phyloP scores from a whole-genome alignment of 1,140 invertebrate genomes.

The Musca domestica region DNA sequence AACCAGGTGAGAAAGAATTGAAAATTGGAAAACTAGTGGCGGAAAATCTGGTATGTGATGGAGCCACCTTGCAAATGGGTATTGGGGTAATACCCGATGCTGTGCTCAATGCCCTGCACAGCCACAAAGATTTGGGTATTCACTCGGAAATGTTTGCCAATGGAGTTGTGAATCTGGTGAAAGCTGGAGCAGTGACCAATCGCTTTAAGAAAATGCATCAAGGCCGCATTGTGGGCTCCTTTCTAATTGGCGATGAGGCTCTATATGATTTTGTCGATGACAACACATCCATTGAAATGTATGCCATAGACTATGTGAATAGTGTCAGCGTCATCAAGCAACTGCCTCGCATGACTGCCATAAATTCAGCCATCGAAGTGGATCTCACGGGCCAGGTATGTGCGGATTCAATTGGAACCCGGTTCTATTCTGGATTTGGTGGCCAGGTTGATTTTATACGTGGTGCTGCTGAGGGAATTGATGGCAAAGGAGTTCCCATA shows the following conservation, averaged over 20 bases:
- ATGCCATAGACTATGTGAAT: slow-evolving; percentile 84
- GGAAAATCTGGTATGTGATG: slow-evolving; percentile 84
- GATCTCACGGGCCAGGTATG: slow-evolving; percentile 91
- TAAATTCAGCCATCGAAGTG: slow-evolving; percentile 95
- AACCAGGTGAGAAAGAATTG: slow-evolving; percentile 69
- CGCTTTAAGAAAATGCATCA: slow-evolving; percentile 75
- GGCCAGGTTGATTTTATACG: slow-evolving; percentile 95
- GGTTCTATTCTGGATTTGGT: slow-evolving; percentile 90
- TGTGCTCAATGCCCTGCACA: slow-evolving; percentile 71
- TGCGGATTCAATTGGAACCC: slow-evolving; percentile 88
- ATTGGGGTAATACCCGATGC: slow-evolving; percentile 94
- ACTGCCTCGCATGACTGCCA: slow-evolving; percentile 90
- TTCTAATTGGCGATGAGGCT: slow-evolving; percentile 80
- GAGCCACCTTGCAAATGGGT: slow-evolving; percentile 92
- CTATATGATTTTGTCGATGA: slow-evolving; percentile 91
- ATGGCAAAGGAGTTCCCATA: slow-evolving; percentile 89
- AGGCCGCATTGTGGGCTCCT: slow-evolving; percentile 82
- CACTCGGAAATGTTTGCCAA: slow-evolving; percentile 95
- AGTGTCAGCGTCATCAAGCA: slow-evolving; percentile 74
- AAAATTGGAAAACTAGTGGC: slow-evolving; percentile 87
- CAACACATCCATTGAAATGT: slow-evolving; percentile 88
- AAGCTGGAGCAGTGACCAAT: slow-evolving; percentile 83
- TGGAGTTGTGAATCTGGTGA: slow-evolving; percentile 83
- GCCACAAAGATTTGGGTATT: slow-evolving; percentile 89
- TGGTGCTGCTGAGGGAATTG: slow-evolving; percentile 83